A percentile compares a stretch with the other conserved stretches of the same genome.
These are phyloP conservation scores for Melanerpes formicivorus DNA, from an alignment of 2,113 vertebrate species.

Conservation along the genomic window DNA sequence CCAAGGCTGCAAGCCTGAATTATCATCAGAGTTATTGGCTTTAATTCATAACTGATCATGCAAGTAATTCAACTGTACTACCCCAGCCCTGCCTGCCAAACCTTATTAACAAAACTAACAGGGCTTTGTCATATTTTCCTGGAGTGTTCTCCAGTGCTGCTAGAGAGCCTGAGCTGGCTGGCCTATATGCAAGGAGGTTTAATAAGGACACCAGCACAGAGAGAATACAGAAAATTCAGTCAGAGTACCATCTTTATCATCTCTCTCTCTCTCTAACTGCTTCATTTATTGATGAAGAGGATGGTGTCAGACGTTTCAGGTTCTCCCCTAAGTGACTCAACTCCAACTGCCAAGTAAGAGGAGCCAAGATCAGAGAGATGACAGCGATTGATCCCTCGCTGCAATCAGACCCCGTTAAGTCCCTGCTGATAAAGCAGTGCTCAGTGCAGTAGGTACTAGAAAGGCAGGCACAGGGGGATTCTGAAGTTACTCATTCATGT, in stretches of 20 bases:
- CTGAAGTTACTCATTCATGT: neutral
- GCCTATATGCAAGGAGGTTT: neutral
- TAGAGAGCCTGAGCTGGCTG: neutral
- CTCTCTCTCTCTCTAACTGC: neutral
- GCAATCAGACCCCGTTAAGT: neutral
- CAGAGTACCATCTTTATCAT: neutral
- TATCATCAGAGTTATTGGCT: neutral
- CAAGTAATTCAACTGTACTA: neutral
- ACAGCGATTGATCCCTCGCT: neutral
- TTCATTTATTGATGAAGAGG: conserved; percentile 51
- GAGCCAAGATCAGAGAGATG: neutral
- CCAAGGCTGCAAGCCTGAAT: neutral
- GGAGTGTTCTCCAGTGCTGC: neutral
- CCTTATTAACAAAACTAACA: neutral
- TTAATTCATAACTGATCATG: neutral
- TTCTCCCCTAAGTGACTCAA: conserved; percentile 9
- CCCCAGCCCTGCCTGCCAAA: neutral
- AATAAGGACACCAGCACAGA: neutral
- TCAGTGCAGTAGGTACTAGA: neutral
- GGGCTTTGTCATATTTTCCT: neutral
- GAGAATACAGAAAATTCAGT: neutral
- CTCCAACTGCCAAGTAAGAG: neutral
- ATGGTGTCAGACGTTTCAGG: neutral
- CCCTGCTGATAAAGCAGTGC: neutral
- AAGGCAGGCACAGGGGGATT: neutral